Base-by-base conservation (phyloP, 2,113 vertebrate species). In the Salvator merianae region DNA sequence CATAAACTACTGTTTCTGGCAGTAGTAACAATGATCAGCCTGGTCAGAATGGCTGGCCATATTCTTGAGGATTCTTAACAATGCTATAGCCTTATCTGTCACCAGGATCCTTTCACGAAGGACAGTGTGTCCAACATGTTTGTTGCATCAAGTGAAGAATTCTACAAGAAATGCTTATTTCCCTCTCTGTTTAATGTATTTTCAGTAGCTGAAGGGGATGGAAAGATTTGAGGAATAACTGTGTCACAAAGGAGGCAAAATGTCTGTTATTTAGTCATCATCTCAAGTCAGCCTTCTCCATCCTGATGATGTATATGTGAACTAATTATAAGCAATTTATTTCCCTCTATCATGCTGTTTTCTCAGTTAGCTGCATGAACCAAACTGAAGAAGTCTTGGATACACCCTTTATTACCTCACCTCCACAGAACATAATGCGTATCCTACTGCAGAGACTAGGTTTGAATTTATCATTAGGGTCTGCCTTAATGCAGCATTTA, bases 31-130 rank as follows among this genome's bases (percentile, higher is more conserved):
- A 22, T 40, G 66, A 66, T 65, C 63, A 68, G 65, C 3, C 0
- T 80, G 68, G 53, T 63, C 76, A 36, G n/a, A 43, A 63, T 47
- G 38, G n/a, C 83, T 65, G 69, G 30, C 77, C 30, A 16, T 50
- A 40, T 77, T 47, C 32, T 87, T 70, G 83, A 92, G 63, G 70
- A 77, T 81, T 87, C 85, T 72, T 55, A 47, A 53, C 59, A 32
- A 83, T 91, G 30, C 13, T 92, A 85, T 77, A 85, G 82, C 91
- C 89, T 92, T 81, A 34, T 24, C 59, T 91, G 71, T 87, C 86
- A 81, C 84, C 59, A 38, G 28, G 5, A 43, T 79, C 82, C 50
- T 77, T 91, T 65, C 78, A 32, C 0, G 63, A 90, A 91, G 85
- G 93, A 86, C 36, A 87, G 78, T 55, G 34, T 34, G 8, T 87